Evolutionary conservation across 2,888 invertebrate genomes (phyloP).

Genomic region (Anthophora plumipes): DNA sequence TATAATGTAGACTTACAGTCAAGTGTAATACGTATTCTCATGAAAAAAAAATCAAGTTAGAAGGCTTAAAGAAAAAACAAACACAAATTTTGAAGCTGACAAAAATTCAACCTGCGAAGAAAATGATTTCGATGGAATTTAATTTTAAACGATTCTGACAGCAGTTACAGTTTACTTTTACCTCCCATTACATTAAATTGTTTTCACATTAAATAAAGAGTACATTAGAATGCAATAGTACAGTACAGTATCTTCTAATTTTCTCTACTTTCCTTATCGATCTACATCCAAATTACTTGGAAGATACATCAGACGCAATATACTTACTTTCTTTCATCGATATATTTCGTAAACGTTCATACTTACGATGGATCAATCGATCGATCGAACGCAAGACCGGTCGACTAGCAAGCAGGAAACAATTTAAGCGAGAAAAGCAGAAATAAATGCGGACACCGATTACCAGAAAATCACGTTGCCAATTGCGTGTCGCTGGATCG

Average conservation of each 20-base stretch:
- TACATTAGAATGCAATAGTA: not conserved
- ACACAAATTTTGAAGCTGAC: too few species aligned
- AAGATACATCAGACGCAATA: too few species aligned
- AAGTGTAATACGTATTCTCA: too few species aligned
- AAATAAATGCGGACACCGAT: constrained; percentile 60
- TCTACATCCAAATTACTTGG: not conserved
- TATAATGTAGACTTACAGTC: too few species aligned
- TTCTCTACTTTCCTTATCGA: not conserved
- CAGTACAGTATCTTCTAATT: not conserved
- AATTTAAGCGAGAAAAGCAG: constrained; percentile 40
- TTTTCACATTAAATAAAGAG: too few species aligned
- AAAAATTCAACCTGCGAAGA: too few species aligned
- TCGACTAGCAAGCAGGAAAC: constrained; percentile 30
- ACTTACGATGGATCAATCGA: constrained; percentile 7
- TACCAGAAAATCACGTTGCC: constrained; percentile 67
- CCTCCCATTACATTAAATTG: too few species aligned
- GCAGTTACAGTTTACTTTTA: too few species aligned
- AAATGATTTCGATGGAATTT: too few species aligned
- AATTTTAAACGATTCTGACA: too few species aligned
- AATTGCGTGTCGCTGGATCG: constrained; percentile 64
- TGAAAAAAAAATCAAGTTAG: too few species aligned
- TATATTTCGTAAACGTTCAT: constrained; percentile 16
- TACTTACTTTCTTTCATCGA: not conserved
- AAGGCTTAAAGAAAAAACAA: too few species aligned
- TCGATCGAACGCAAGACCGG: not conserved